Conservation (phyloP, 2,888 invertebrate species). For the Ypsolopha sequella region DNA sequence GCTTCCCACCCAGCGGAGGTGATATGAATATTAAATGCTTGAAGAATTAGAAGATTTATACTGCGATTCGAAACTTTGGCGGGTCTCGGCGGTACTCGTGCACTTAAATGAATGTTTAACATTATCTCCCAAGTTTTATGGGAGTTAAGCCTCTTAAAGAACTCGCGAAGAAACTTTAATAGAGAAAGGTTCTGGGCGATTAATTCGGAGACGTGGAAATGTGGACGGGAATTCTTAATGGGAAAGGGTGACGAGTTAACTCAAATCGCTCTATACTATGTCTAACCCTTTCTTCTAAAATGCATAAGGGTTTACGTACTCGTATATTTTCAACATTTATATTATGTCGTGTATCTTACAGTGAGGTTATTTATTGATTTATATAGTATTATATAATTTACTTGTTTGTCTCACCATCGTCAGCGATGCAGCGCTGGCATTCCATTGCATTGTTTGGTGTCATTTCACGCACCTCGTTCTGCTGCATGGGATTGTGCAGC, state of each 20-base stretch:
- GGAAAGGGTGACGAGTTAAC: constrained; percentile 35
- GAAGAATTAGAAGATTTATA: constrained; percentile 67
- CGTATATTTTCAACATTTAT: too few species aligned
- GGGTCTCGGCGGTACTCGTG: constrained; percentile 27
- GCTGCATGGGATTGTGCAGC: constrained; percentile 42
- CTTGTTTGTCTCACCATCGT: too few species aligned
- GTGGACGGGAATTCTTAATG: constrained; percentile 62
- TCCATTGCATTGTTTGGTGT: constrained; percentile 15
- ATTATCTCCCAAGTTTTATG: constrained; percentile 64
- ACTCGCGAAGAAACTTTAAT: constrained; percentile 66
- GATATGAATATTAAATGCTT: constrained; percentile 70
- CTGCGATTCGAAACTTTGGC: constrained; percentile 56
- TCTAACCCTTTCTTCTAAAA: too few species aligned
- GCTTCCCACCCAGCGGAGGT: constrained; percentile 22
- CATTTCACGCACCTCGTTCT: constrained; percentile 38
- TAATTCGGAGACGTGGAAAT: constrained; percentile 60
- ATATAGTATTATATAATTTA: too few species aligned
- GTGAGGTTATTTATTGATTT: too few species aligned
- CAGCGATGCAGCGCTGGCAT: too few species aligned
- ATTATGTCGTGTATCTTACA: too few species aligned
- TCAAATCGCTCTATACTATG: neutral
- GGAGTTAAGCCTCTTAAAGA: constrained; percentile 60
- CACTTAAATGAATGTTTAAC: constrained; percentile 70
- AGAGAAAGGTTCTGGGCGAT: constrained; percentile 63
- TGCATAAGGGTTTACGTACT: too few species aligned